Evolutionary conservation across 2,113 vertebrate species (phyloP).

Genomic region (Pelecanoides urinatrix): DNA sequence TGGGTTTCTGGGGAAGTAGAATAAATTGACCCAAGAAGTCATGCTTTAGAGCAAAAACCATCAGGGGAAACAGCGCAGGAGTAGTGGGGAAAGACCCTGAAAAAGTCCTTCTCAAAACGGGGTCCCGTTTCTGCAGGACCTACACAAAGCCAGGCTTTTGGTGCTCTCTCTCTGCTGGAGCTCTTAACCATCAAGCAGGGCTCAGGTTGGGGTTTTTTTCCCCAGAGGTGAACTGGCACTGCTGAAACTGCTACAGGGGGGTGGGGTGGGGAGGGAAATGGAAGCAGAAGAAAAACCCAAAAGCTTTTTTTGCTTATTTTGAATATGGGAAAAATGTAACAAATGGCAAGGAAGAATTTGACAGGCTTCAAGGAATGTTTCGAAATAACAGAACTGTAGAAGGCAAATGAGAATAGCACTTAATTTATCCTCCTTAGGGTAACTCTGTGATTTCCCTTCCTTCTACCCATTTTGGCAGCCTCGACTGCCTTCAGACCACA

Average conservation of each 20-base stretch:
- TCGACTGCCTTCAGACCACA: neutral
- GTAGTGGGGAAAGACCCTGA: neutral
- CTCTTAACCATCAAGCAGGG: neutral
- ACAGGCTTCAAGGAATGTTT: slow-evolving; percentile 17
- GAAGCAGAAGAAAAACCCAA: neutral
- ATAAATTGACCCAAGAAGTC: neutral
- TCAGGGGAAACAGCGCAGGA: neutral
- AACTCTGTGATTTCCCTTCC: neutral
- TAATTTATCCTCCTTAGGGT: neutral
- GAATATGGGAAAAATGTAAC: neutral
- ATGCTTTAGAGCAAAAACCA: fast-evolving
- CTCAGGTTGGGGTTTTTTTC: neutral
- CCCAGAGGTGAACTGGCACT: neutral
- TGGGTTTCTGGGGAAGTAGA: neutral
- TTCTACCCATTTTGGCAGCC: neutral
- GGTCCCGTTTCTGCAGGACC: neutral
- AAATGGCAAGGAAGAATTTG: slow-evolving; percentile 15
- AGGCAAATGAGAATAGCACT: slow-evolving; percentile 1
- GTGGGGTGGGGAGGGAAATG: neutral
- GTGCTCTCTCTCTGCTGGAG: neutral
- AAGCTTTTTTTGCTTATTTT: neutral
- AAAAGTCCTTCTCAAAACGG: neutral
- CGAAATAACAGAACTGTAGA: neutral
- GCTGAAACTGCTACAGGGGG: neutral
- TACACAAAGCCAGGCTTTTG: neutral